A percentile compares a stretch with the other conserved stretches of the same genome.
phyloP scores from a whole-genome alignment of 1,140 invertebrate genomes.

The Penaeus japonicus region DNA sequence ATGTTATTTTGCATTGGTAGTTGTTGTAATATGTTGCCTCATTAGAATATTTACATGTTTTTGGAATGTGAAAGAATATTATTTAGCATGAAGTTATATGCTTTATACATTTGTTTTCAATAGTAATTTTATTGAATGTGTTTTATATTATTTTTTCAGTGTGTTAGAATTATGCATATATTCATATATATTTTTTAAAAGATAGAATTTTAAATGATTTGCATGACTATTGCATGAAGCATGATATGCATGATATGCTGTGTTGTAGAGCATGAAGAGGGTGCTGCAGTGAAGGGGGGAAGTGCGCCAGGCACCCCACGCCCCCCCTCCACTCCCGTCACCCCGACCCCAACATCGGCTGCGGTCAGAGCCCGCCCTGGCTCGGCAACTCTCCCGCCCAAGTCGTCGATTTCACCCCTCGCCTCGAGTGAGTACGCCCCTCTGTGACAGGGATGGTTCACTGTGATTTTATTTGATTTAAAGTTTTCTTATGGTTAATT shows the following conservation, averaged over 20 bases:
- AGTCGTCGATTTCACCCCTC: conserved; percentile 27
- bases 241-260: conserved; percentile 44
- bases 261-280: conserved; percentile 59
- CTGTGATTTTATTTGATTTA: neutral
- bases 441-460: neutral
- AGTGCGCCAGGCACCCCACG: conserved; percentile 43
- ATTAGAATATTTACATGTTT: too few relatives aligned
- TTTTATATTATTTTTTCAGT: neutral
- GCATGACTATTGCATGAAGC: conserved; percentile 44
- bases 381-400: conserved; percentile 49
- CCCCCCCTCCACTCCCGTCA: conserved; percentile 44
- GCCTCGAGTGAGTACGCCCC: conserved; percentile 58
- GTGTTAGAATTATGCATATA: neutral
- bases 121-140: neutral
- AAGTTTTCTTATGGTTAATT: neutral
- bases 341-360: conserved; percentile 26
- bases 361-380: conserved; percentile 30
- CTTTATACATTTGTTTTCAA: neutral
- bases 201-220: conserved; percentile 11
- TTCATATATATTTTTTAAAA: conserved; percentile 10
- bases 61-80: too few relatives aligned
- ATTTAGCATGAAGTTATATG: too few relatives aligned
- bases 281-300: conserved; percentile 21
- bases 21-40: too few relatives aligned
- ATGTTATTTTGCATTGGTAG: too few relatives aligned